Evolutionary conservation across 2,113 vertebrate species (phyloP), one percentile per base, ranked within the genome.

Genomic region (Paracanthobrama guichenoti): DNA sequence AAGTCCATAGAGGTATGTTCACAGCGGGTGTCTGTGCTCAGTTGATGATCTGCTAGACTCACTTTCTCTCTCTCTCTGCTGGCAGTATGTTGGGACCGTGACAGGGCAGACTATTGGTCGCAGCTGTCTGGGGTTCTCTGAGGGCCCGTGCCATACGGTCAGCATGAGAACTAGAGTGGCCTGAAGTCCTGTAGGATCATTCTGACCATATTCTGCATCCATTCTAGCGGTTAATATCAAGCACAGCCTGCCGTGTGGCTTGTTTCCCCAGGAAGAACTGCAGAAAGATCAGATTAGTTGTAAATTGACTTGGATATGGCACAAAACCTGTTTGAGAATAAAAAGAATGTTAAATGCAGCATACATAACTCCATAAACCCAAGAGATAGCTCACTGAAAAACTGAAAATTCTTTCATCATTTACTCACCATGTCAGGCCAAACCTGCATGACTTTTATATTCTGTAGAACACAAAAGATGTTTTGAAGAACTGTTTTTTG

Each of bases 11-110:
- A 59, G 10, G 78, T 9, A 2, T 8, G 44, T 88, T 87, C 9
- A 42, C 77, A 88, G 80, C 92, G 89, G 90, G 88, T 87, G 89
- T 73, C 85, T 75, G 31, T 85, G 86, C 81, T 89, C 83, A 85
- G 91, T 88, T 88, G 74, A 13, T 66, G 53, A 46, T 35, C 76
- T 31, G 79, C 77, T 82, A 85, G 76, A 71, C 46, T 67, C 50
- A 3, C 26, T 31, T n/a, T 53, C 74, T 80, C 78, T 62, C 22
- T 53, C 80, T 82, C 26, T 67, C 44, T 50, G 42, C 62, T 57
- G 66, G 16, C 48, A 35, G 26, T 82, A 57, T 69, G 31, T 72
- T 82, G 66, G 78, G 59, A 79, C 42, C 5, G 57, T 28, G 81
- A 81, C 83, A 86, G 74, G 84, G 84, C 87, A 87, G 81, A 82